A percentile compares a stretch with the other conserved stretches of the same genome.
Conservation (phyloP, 2,113 vertebrate genomes). For the Spea multiplicata region DNA sequence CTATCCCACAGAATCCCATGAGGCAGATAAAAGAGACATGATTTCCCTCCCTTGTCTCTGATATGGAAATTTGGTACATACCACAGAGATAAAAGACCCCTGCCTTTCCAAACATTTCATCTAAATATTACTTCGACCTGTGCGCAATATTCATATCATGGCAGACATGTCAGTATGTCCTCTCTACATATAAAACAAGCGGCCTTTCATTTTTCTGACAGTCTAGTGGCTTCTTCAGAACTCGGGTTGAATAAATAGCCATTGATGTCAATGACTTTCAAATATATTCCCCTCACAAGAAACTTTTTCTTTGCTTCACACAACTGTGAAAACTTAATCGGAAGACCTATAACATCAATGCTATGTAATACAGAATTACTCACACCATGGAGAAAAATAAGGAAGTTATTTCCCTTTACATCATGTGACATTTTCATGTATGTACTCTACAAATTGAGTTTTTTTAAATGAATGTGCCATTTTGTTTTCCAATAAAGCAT, state of each 20-base stretch:
- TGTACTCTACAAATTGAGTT: too few species aligned
- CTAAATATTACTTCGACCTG: not conserved
- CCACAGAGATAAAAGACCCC: not conserved
- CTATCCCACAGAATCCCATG: not conserved
- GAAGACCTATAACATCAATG: too few species aligned
- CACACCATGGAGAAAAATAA: too few species aligned
- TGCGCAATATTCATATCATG: not conserved
- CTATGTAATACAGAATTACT: too few species aligned
- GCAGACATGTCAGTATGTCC: not conserved
- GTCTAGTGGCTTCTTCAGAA: not conserved
- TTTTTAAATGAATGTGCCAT: too few species aligned
- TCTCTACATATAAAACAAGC: not conserved
- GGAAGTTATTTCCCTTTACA: too few species aligned
- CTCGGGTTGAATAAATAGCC: not conserved
- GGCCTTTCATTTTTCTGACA: not conserved
- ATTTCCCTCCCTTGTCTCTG: slow-evolving; percentile 1
- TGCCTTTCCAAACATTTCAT: slow-evolving; percentile 6
- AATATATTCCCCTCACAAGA: too few species aligned
- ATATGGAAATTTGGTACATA: slow-evolving; percentile 14
- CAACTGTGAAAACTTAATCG: too few species aligned
- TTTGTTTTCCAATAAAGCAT: too few species aligned
- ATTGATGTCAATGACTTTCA: too few species aligned
- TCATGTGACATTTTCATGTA: too few species aligned
- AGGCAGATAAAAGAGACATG: not conserved
- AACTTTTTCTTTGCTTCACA: too few species aligned